Evolutionary conservation across 2,888 invertebrate species (phyloP), one percentile per base, ranked within the genome.

Genomic region (Stenichneumon culpator): DNA sequence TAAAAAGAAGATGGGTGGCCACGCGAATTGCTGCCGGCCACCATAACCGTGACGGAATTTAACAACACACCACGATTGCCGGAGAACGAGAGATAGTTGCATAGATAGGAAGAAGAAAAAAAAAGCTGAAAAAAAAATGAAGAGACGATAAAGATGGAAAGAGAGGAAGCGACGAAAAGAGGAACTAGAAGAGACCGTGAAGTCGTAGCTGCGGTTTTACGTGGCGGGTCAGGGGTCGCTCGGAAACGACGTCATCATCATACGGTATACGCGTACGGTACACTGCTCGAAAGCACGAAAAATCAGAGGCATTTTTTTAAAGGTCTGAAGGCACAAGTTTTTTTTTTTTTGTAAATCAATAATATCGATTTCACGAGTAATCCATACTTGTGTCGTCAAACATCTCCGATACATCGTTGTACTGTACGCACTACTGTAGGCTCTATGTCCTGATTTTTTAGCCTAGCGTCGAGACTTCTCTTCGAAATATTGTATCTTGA

Each of bases 1-100:
- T 91, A 90, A 90, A 78, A 68, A 75, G 77, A 70, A 75, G 74
- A 86, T 86, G 80, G 83, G 84, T 86, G 84, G 86, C 75, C 81
- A 72, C 63, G 84, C 67, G 80, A 47, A 83, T 81, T 69, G 78
- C 50, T 28, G 54, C 50, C 65, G 79, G 72, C 85, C 79, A 85
- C 82, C 67, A 72, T 75, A 85, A 79, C 85, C 85, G 82, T 82
- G 85, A 85, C 32, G 85, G 85, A 85, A 85, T 85, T 85, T 79
- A 85, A 73, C 85, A 78, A 82, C 73, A 72, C 82, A 70, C 50
- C 70, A 77, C 77, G 82, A 85, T 85, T 77, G 82, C 84, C 70
- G 52, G 82, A 82, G 77, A 82, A 72, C 70, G 67, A 80, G 82
- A 82, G 85, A 80, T 77, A 73, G 82, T 79, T 63, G 54, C 50